Percentiles rank a stretch among this genome's conserved stretches.
Conservation (phyloP, 2,113 vertebrate genomes). For the Pimephales promelas region DNA sequence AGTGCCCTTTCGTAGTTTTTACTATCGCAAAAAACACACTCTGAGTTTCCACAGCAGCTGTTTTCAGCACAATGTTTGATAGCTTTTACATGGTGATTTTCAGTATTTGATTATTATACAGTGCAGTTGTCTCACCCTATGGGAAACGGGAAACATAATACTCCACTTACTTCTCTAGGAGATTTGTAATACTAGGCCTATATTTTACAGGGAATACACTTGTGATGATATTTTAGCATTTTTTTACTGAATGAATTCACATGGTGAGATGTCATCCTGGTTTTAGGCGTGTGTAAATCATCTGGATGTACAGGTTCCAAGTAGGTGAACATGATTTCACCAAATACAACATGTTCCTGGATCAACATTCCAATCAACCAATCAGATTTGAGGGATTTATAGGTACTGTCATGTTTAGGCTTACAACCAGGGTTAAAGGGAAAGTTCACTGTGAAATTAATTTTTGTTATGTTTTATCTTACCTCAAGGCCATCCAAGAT, state of each 20-base stretch:
- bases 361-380: no score
- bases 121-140: not conserved
- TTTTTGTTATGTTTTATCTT: no score
- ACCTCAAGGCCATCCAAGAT: no score
- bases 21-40: not conserved
- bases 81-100: not conserved
- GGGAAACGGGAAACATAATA: not conserved
- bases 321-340: no score
- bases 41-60: constrained; percentile 21
- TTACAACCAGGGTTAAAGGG: no score
- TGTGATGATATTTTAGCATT: constrained; percentile 1
- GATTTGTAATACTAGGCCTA: not conserved
- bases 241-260: constrained; percentile 9
- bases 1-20: constrained; percentile 28
- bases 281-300: constrained; percentile 18
- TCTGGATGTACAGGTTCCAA: not conserved
- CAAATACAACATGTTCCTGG: no score
- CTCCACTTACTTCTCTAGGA: not conserved
- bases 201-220: constrained; percentile 3
- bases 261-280: not conserved
- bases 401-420: no score
- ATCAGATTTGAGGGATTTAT: no score
- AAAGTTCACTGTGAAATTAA: no score
- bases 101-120: not conserved
- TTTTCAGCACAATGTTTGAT: constrained; percentile 9